Evolutionary conservation across 2,888 invertebrate genomes (phyloP).

Genomic region (Lithophane semibrunnea): DNA sequence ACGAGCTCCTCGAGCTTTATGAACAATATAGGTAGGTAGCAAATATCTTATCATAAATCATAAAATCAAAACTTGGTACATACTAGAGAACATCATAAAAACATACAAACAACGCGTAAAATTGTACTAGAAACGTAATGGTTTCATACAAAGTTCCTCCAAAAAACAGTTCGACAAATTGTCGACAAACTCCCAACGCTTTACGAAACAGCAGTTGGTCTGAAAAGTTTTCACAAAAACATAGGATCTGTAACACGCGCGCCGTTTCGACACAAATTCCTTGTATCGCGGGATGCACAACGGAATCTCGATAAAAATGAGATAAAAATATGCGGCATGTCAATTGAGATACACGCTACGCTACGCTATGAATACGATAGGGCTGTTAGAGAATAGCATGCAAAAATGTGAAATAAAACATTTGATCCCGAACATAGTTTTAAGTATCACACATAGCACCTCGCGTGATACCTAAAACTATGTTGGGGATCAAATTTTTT

Average conservation of each 20-base stretch:
- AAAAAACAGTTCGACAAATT: slow-evolving; percentile 20
- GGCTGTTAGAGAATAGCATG: neutral
- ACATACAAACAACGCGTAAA: neutral
- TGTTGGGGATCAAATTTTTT: too few relatives aligned
- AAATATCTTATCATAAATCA: neutral
- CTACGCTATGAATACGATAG: neutral
- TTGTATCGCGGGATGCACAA: neutral
- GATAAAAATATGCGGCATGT: neutral
- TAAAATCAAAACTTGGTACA: neutral
- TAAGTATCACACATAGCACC: too few relatives aligned
- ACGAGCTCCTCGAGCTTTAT: neutral
- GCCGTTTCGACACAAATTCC: neutral
- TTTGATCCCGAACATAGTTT: too few relatives aligned
- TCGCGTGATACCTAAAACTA: too few relatives aligned
- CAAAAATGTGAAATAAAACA: neutral
- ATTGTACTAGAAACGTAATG: neutral
- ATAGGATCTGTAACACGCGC: neutral
- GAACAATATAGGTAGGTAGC: too few relatives aligned
- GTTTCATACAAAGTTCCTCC: neutral
- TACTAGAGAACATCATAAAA: neutral
- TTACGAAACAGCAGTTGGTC: neutral
- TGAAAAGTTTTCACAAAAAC: slow-evolving; percentile 33
- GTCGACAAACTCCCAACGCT: slow-evolving; percentile 21
- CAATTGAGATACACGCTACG: slow-evolving; percentile 7
- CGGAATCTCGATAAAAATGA: slow-evolving; percentile 23